Conservation (phyloP, 2,113 vertebrate species). For the Gymnocephalus cernua region DNA sequence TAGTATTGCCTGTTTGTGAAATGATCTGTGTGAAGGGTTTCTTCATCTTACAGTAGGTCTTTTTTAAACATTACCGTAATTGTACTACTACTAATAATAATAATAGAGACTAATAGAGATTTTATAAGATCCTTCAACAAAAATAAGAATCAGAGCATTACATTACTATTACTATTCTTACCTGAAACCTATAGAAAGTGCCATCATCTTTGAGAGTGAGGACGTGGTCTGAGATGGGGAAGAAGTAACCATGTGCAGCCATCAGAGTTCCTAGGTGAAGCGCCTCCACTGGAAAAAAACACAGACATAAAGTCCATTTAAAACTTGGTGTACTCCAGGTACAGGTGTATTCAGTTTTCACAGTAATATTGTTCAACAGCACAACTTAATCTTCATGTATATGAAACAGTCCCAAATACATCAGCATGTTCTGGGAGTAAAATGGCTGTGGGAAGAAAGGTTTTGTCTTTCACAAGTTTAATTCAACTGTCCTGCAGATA, state of each 20-base stretch:
- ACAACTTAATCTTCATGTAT: background rate
- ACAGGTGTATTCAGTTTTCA: background rate
- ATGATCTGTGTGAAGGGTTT: background rate
- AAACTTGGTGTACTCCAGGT: background rate
- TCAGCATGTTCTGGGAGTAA: background rate
- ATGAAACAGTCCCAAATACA: slow-evolving; percentile 1
- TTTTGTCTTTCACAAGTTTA: background rate
- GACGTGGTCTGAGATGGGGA: slow-evolving; percentile 98
- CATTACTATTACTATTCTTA: slow-evolving; percentile 61
- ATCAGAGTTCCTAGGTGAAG: slow-evolving; percentile 96
- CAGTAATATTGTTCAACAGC: background rate
- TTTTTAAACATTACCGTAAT: background rate
- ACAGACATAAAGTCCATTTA: slow-evolving; percentile 42
- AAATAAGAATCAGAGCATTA: background rate
- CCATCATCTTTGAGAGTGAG: slow-evolving; percentile 97
- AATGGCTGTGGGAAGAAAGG: background rate
- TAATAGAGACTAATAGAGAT: background rate
- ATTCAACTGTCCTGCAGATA: background rate
- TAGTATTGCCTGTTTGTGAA: background rate
- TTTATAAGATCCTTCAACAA: background rate
- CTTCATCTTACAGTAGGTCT: background rate
- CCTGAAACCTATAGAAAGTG: slow-evolving; percentile 98
- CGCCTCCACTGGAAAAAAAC: slow-evolving; percentile 89
- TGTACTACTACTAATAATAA: too few relatives aligned
- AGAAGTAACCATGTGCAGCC: slow-evolving; percentile 98